Evolutionary conservation across 2,888 invertebrate genomes (phyloP).

Genomic region (Stegophylla sp.): DNA sequence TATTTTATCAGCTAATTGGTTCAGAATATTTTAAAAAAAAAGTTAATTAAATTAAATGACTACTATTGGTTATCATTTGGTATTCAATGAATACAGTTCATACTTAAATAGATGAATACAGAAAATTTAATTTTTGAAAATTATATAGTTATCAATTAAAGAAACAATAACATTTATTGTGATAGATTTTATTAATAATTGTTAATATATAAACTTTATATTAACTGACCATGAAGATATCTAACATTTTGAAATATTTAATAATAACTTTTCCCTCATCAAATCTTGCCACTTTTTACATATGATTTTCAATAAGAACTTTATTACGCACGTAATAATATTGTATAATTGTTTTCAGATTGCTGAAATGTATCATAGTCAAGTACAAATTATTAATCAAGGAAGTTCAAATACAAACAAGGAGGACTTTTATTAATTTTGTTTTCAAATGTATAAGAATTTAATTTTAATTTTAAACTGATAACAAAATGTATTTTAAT

Average conservation of each 20-base stretch:
- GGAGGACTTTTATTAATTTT: slow-evolving; percentile 71
- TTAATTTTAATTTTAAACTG: not conserved
- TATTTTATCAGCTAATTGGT: too few species aligned
- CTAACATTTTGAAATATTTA: slow-evolving; percentile 26
- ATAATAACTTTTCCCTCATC: not conserved
- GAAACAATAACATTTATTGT: too few species aligned
- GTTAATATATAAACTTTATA: not conserved
- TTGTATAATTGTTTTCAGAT: slow-evolving; percentile 67
- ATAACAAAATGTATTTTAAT: not conserved
- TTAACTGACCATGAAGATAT: not conserved
- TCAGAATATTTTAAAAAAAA: too few species aligned
- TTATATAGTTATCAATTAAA: too few species aligned
- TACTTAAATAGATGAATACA: too few species aligned
- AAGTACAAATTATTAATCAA: slow-evolving; percentile 87
- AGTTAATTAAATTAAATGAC: too few species aligned
- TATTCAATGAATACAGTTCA: too few species aligned
- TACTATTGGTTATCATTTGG: too few species aligned
- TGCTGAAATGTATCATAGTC: slow-evolving; percentile 86
- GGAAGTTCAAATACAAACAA: slow-evolving; percentile 65
- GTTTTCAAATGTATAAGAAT: not conserved
- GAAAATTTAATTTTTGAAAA: too few species aligned
- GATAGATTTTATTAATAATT: too few species aligned
- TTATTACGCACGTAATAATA: not conserved
- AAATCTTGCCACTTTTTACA: not conserved
- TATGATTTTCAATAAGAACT: slow-evolving; percentile 1